A percentile compares a stretch with the other conserved stretches of the same genome.
Conservation (phyloP, 2,113 vertebrate genomes). For the Cryptotis parvus region DNA sequence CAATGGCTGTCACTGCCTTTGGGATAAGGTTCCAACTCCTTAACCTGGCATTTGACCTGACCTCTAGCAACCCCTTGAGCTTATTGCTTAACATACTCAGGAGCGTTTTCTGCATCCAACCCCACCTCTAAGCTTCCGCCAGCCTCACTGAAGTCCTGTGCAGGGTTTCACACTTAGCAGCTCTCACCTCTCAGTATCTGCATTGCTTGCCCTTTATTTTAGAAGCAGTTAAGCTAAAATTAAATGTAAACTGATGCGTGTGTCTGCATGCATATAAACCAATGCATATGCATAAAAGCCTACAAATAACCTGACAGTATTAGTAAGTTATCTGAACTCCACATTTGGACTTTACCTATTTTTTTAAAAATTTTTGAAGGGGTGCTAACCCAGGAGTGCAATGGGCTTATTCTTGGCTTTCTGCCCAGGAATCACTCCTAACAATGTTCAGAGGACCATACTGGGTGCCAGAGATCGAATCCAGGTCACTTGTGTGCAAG, state of each 20-base stretch:
- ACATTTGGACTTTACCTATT: not conserved
- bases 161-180: not conserved
- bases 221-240: conserved; percentile 6
- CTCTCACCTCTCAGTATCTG: not conserved
- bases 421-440: no score
- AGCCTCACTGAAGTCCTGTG: not conserved
- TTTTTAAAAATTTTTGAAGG: no score
- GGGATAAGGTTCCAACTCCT: not conserved
- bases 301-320: not conserved
- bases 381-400: no score
- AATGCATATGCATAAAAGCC: not conserved
- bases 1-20: not conserved
- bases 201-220: not conserved
- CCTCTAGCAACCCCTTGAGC: not conserved
- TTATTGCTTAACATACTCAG: conserved; percentile 17
- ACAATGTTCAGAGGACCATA: no score
- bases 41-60: not conserved
- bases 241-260: not conserved
- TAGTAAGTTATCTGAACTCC: not conserved
- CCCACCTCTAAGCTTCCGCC: not conserved
- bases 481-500: no score
- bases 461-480: no score
- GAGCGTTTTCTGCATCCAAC: not conserved
- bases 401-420: no score
- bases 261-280: not conserved